Evolutionary conservation across 2,797 vertebrate genomes (phyloP).

Genomic region (Typhlichthys subterraneus): DNA sequence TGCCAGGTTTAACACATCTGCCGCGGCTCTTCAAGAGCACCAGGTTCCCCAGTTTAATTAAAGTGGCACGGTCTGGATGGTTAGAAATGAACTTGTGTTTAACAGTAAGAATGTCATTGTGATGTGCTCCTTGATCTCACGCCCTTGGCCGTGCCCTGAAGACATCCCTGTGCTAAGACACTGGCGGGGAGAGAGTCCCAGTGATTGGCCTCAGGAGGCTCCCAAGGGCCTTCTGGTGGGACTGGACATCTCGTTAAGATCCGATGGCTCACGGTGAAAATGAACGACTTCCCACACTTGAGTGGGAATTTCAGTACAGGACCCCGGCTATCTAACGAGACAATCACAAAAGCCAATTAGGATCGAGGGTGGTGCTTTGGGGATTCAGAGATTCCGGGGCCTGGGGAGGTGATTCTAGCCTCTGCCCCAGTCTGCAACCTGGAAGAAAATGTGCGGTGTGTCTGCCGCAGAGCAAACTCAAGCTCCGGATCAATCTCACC

Average conservation of each 20-base stretch:
- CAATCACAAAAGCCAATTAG: conserved; percentile 85
- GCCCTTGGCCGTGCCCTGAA: conserved; percentile 53
- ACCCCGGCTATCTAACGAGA: conserved; percentile 74
- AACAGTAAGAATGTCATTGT: conserved; percentile 51
- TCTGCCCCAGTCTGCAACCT: conserved; percentile 60
- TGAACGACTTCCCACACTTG: conserved; percentile 66
- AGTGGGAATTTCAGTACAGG: conserved; percentile 71
- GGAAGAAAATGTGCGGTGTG: conserved; percentile 57
- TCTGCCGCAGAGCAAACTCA: conserved; percentile 63
- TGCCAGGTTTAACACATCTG: conserved; percentile 33
- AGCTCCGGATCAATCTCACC: conserved; percentile 71
- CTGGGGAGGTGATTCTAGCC: conserved; percentile 69
- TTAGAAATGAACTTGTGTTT: conserved; percentile 62
- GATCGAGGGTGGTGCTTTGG: conserved; percentile 66
- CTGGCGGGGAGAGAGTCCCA: conserved; percentile 55
- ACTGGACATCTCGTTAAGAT: conserved; percentile 74
- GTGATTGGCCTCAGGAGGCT: conserved; percentile 77
- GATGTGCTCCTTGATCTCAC: conserved; percentile 64
- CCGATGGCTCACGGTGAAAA: conserved; percentile 68
- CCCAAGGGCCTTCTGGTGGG: conserved; percentile 57
- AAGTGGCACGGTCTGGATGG: conserved; percentile 33
- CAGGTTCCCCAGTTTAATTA: conserved; percentile 62
- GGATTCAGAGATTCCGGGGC: conserved; percentile 69
- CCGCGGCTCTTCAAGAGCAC: conserved; percentile 48
- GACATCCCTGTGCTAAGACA: conserved; percentile 59